Evolutionary conservation across 2,113 vertebrate species (phyloP).

Genomic region (Psilopsiagon aurifrons): DNA sequence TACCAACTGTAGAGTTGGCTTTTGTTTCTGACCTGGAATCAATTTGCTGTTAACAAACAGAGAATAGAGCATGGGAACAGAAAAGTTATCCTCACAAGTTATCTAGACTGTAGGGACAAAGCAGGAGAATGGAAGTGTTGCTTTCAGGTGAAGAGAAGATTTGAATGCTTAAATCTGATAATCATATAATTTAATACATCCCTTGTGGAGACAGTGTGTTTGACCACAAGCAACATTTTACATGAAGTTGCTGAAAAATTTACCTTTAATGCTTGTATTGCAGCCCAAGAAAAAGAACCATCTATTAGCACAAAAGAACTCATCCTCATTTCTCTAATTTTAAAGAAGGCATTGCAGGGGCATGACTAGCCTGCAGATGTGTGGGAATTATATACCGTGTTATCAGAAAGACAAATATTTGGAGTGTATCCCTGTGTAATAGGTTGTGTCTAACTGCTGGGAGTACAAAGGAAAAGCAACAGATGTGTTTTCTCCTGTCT

Average conservation of each 20-base stretch:
- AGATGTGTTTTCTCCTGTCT: background rate
- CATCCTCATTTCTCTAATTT: background rate
- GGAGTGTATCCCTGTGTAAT: accelerated
- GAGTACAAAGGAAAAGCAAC: background rate
- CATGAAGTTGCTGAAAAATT: background rate
- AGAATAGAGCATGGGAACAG: background rate
- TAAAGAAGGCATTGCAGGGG: background rate
- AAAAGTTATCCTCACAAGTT: background rate
- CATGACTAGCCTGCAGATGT: background rate
- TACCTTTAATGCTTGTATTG: background rate
- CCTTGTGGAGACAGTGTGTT: background rate
- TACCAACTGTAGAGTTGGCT: background rate
- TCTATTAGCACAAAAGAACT: background rate
- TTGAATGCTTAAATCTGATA: background rate
- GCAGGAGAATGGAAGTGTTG: background rate
- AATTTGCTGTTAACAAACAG: background rate
- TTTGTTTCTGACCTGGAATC: background rate
- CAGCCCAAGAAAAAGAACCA: background rate
- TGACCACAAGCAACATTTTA: background rate
- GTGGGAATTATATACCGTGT: accelerated
- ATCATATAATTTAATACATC: background rate
- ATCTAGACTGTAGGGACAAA: background rate
- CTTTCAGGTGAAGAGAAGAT: background rate
- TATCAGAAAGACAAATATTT: background rate
- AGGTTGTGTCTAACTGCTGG: background rate